These are phyloP conservation scores for Thymallus thymallus DNA, from an alignment of 2,113 vertebrate genomes.

Conservation along the genomic window DNA sequence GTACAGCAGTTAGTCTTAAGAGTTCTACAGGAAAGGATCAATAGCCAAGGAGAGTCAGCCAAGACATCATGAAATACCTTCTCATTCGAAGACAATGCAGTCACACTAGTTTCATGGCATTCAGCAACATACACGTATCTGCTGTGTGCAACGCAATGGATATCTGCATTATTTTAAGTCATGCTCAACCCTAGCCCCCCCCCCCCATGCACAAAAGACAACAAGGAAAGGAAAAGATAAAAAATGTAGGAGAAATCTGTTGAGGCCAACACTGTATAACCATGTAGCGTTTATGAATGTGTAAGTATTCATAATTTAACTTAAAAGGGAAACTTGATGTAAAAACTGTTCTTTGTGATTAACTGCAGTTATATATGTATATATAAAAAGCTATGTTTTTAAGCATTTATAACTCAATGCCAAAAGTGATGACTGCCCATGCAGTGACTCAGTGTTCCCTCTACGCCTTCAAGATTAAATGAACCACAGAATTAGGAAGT, in stretches of 20 bases:
- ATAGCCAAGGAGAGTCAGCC: not conserved
- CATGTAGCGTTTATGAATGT: constrained; percentile 4
- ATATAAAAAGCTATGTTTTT: constrained; percentile 25
- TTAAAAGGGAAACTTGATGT: constrained; percentile 28
- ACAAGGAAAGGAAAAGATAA: too few species aligned
- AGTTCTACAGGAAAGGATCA: not conserved
- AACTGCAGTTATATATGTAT: constrained; percentile 58
- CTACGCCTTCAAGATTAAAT: constrained; percentile 61
- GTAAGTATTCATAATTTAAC: constrained; percentile 22
- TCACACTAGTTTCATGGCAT: constrained; percentile 6
- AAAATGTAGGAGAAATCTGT: too few species aligned
- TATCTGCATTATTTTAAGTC: not conserved
- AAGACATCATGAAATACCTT: not conserved
- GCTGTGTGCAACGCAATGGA: not conserved
- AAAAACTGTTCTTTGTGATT: constrained; percentile 44
- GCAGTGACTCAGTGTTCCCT: constrained; percentile 74
- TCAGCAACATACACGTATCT: not conserved
- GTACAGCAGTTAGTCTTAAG: constrained; percentile 13
- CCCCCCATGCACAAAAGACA: not conserved
- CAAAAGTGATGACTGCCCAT: constrained; percentile 40
- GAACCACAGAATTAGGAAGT: constrained; percentile 8
- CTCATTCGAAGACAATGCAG: not conserved
- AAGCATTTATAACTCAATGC: constrained; percentile 13
- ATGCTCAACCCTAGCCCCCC: not conserved
- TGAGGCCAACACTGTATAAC: constrained; percentile 3